These are phyloP conservation scores for Rhagonycha lutea DNA, from an alignment of 2,888 invertebrate species.

Conservation along the genomic window DNA sequence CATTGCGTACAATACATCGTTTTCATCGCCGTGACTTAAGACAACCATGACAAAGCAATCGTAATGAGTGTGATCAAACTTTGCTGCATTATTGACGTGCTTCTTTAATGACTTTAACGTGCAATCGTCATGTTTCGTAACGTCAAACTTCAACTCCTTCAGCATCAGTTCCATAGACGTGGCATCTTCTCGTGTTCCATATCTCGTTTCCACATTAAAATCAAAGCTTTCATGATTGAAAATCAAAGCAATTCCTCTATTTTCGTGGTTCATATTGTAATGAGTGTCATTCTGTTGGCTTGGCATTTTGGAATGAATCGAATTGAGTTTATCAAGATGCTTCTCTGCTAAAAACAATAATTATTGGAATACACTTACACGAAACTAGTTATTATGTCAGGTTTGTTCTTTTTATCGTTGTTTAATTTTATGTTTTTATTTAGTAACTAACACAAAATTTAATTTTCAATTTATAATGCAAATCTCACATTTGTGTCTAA, in stretches of 20 bases:
- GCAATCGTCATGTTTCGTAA: constrained; percentile 71
- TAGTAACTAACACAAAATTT: no score
- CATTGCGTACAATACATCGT: no score
- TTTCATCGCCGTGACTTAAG: no score
- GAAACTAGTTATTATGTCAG: no score
- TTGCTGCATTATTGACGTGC: constrained; percentile 67
- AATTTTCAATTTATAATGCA: no score
- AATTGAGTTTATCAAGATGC: not conserved
- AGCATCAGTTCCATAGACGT: constrained; percentile 70
- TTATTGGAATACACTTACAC: not conserved
- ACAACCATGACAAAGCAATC: constrained; percentile 60
- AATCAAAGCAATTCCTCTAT: constrained; percentile 82
- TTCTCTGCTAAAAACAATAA: not conserved
- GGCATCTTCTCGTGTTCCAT: constrained; percentile 63
- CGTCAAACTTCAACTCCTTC: constrained; percentile 71
- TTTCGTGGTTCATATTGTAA: constrained; percentile 85
- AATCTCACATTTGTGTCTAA: no score
- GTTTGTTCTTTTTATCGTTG: no score
- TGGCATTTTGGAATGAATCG: constrained; percentile 57
- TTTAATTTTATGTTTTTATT: no score
- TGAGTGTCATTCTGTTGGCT: constrained; percentile 70
- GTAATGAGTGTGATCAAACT: constrained; percentile 69
- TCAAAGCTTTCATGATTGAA: constrained; percentile 89
- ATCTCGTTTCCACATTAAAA: constrained; percentile 65
- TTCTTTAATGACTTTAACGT: constrained; percentile 68